Evolutionary conservation across 2,113 vertebrate genomes (phyloP).

Genomic region (Cariama cristata): DNA sequence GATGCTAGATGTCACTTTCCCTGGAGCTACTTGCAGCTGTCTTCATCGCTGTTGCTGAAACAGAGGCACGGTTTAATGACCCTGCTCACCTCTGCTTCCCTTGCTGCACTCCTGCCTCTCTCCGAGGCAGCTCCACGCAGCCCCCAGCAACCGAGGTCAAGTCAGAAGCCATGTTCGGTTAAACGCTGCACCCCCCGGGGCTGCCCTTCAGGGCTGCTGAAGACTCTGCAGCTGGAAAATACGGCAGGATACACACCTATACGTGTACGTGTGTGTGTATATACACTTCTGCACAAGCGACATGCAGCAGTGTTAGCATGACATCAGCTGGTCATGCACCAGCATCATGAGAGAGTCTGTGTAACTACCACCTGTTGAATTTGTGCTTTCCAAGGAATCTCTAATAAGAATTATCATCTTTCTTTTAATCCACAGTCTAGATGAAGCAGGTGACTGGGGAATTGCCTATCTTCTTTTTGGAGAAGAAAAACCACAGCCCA

Average conservation of each 20-base stretch:
- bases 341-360: not conserved
- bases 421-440: not conserved
- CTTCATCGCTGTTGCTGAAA: not conserved
- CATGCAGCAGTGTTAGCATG: accelerated
- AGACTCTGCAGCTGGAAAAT: not conserved
- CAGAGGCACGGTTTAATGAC: not conserved
- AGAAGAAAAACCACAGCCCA: not conserved
- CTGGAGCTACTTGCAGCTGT: not conserved
- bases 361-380: not conserved
- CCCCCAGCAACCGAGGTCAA: not conserved
- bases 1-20: not conserved
- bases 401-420: not conserved
- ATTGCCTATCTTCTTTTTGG: not conserved
- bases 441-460: not conserved
- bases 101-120: not conserved
- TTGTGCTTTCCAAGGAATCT: not conserved
- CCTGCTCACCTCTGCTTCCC: not conserved
- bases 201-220: accelerated
- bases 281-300: not conserved
- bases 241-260: accelerated
- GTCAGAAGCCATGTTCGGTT: not conserved
- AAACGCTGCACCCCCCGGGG: not conserved
- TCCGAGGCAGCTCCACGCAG: not conserved
- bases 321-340: not conserved
- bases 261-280: not conserved